Evolutionary conservation across 2,797 vertebrate genomes (phyloP), one percentile per base, ranked within the genome.

Genomic region (Lepus oiostolus): DNA sequence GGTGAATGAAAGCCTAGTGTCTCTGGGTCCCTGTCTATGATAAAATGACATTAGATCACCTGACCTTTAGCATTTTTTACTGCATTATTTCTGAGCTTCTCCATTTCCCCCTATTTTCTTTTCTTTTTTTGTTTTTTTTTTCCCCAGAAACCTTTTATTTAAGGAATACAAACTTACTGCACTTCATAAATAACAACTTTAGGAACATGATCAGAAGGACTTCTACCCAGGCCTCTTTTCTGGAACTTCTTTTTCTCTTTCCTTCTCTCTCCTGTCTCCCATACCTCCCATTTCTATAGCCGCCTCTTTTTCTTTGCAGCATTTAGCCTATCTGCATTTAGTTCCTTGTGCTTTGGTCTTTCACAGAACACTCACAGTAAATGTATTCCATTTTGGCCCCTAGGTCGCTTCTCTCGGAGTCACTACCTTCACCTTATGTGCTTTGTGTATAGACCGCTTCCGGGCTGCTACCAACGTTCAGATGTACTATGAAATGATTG

Each of bases 401-500:
- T 98, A 99, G 99, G 99, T 99, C 32, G 99, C 99, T 2, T 99
- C 99, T 21, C 98, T 99, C 0, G 99, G 99, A 42, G 99, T 99
- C 92, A 99, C 99, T 0, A 99, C 99, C 0, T 99, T 99, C 98
- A 99, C 99, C 0, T 98, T 99, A 24, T 99, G 99, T 0, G 99
- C 99, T 0, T 98, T 99, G 60, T 99, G 99, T 97, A 99, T 99
- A 2, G 99, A 99, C 94, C 99, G 99, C 0, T 99, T 99, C 74
- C 99, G 99, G 0, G 99, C 99, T 0, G 99, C 99, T 97, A 99
- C 99, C 97, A 99, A 99, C 0, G 99, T 99, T 42, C 99, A 99
- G 98, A 99, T 99, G 99, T 99, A 99, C 94, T 99, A 99, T 0
- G 99, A 99, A 98, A 99, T 99, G 99, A 99, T 99, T 0, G 99